Evolutionary conservation across 2,888 invertebrate species (phyloP).

Genomic region (Drosophila ezoana): DNA sequence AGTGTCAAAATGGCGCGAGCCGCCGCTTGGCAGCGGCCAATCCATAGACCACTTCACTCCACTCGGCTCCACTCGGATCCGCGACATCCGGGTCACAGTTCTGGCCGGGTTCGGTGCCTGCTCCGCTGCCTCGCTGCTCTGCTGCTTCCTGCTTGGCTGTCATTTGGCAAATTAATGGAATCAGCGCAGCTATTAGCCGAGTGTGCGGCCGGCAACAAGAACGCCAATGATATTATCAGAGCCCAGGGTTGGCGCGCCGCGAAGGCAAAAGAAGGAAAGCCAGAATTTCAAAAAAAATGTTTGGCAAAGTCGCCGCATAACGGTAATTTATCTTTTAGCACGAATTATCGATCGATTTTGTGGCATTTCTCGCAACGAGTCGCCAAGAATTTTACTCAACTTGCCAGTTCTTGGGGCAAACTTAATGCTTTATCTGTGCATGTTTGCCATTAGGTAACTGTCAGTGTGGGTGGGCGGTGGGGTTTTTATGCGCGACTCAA

Average conservation of each 20-base stretch:
- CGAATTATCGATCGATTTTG: slow-evolving; percentile 78
- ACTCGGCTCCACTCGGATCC: slow-evolving; percentile 6
- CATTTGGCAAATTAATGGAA: slow-evolving; percentile 79
- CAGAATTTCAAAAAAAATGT: not conserved
- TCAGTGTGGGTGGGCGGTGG: slow-evolving; percentile 45
- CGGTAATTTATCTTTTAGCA: slow-evolving; percentile 80
- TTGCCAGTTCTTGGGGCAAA: slow-evolving; percentile 51
- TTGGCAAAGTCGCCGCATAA: slow-evolving; percentile 53
- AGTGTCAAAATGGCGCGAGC: slow-evolving; percentile 71
- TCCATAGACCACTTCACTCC: slow-evolving; percentile 10
- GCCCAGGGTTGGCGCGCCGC: slow-evolving; percentile 9
- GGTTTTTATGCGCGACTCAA: slow-evolving; percentile 65
- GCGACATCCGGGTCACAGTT: slow-evolving; percentile 25
- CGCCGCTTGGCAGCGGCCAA: slow-evolving; percentile 10
- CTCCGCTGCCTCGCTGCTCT: no score
- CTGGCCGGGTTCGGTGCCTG: slow-evolving; percentile 17
- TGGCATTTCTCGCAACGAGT: slow-evolving; percentile 48
- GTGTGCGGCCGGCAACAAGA: slow-evolving; percentile 53
- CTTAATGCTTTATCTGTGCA: slow-evolving; percentile 80
- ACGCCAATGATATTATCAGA: slow-evolving; percentile 47
- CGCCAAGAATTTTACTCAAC: slow-evolving; percentile 55
- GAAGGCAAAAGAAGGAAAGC: slow-evolving; percentile 1
- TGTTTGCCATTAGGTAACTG: slow-evolving; percentile 82
- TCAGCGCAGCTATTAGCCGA: slow-evolving; percentile 78
- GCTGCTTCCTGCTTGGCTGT: slow-evolving; percentile 56